phyloP scores from a whole-genome alignment of 2,113 vertebrate genomes.

The Percopsis transmontana region DNA sequence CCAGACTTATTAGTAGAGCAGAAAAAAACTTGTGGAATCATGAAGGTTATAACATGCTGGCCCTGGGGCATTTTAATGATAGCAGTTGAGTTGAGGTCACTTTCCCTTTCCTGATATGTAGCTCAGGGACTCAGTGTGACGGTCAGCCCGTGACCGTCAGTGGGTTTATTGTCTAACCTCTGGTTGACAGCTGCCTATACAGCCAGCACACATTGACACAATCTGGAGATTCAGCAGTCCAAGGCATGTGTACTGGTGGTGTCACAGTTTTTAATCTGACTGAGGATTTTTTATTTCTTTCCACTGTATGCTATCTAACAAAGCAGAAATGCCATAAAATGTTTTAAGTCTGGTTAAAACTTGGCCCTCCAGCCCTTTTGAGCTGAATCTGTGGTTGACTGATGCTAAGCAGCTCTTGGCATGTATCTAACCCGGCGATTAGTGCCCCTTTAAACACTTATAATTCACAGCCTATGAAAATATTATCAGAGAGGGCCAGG shows the following conservation, averaged over 20 bases:
- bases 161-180: not conserved
- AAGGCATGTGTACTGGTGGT: not conserved
- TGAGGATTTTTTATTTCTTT: conserved; percentile 41
- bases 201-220: not conserved
- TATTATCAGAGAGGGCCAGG: conserved; percentile 73
- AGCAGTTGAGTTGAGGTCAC: too few relatives aligned
- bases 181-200: conserved; percentile 11
- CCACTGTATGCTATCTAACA: conserved; percentile 49
- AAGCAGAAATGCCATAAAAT: conserved; percentile 57
- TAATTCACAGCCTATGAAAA: conserved; percentile 77
- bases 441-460: conserved; percentile 72
- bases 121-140: conserved; percentile 1
- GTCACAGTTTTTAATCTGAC: conserved; percentile 42
- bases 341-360: conserved; percentile 62
- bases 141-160: too few relatives aligned
- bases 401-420: conserved; percentile 71
- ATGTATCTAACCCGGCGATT: conserved; percentile 57
- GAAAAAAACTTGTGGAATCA: too few relatives aligned
- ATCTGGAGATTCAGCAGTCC: conserved; percentile 12
- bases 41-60: too few relatives aligned
- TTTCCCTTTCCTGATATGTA: too few relatives aligned
- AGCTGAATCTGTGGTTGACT: conserved; percentile 61
- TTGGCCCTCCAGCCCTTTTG: conserved; percentile 36
- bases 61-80: too few relatives aligned
- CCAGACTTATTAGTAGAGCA: too few relatives aligned